Conservation (phyloP, 2,113 vertebrate species). For the Syrrhaptes paradoxus region DNA sequence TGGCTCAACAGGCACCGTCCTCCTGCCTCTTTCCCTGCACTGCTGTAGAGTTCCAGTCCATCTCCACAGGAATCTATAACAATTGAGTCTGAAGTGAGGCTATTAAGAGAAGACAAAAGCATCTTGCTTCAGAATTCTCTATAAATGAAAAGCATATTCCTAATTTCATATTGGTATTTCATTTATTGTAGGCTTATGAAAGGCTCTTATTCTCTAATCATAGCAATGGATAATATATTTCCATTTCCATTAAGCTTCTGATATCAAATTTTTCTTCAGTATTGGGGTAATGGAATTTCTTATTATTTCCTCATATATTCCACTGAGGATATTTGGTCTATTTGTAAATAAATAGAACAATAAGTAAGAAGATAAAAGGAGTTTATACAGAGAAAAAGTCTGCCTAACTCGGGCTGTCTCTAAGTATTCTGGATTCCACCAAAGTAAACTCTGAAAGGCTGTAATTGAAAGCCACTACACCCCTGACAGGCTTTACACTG, state of each 20-base stretch:
- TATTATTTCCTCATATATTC: neutral
- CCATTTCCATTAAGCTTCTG: neutral
- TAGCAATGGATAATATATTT: conserved; percentile 10
- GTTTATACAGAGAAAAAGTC: neutral
- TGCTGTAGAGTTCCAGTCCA: neutral
- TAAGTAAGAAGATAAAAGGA: neutral
- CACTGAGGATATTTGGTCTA: neutral
- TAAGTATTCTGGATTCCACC: neutral
- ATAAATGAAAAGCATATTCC: conserved; percentile 50
- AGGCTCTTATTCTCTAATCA: conserved; percentile 9
- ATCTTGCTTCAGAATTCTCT: conserved; percentile 44
- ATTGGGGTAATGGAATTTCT: neutral
- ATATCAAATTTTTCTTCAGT: conserved; percentile 18
- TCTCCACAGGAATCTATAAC: conserved; percentile 12
- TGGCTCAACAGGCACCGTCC: neutral
- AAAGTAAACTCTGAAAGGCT: neutral
- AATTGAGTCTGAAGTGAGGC: conserved; percentile 39
- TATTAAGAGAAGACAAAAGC: conserved; percentile 46
- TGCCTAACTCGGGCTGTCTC: neutral
- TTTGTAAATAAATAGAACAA: conserved; percentile 17
- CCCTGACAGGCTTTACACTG: neutral
- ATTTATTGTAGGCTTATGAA: conserved; percentile 31
- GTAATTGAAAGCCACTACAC: neutral
- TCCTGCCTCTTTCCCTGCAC: neutral
- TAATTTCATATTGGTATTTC: conserved; percentile 43